Evolutionary conservation across 1,140 invertebrate species (phyloP).

Genomic region (Platorchestia sp.): DNA sequence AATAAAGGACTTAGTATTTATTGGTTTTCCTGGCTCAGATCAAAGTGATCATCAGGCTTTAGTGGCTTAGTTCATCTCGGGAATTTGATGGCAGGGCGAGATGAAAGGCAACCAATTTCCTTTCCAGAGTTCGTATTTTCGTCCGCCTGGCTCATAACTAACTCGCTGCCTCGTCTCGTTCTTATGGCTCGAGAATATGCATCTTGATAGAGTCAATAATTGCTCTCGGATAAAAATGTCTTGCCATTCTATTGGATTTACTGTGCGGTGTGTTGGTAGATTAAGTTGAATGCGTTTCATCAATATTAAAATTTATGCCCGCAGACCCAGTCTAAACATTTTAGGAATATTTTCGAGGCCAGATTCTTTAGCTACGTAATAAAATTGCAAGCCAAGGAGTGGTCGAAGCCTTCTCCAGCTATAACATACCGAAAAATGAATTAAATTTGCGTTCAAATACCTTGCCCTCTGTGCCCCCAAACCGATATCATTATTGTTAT

Average conservation of each 20-base stretch:
- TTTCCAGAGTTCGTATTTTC: no score
- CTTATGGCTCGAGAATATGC: background rate
- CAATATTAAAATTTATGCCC: no score
- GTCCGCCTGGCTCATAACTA: background rate
- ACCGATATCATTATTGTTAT: background rate
- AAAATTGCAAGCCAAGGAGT: no score
- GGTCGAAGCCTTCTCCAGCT: background rate
- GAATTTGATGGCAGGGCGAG: background rate
- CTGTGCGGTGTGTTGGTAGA: no score
- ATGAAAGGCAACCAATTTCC: background rate
- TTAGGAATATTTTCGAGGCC: no score
- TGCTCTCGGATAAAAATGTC: background rate
- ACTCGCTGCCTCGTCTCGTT: background rate
- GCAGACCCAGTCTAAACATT: no score
- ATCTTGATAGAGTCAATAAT: no score
- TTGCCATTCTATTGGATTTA: background rate
- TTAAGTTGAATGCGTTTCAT: no score
- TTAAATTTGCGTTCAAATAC: background rate
- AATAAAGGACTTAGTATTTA: background rate
- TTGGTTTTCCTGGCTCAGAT: conserved; percentile 27
- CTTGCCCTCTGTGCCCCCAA: background rate
- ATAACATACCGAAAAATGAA: background rate
- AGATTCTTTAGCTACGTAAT: no score
- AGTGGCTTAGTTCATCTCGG: background rate
- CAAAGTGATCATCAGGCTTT: conserved; percentile 11